phyloP scores from a whole-genome alignment of 2,113 vertebrate species.

The Passerina amoena region DNA sequence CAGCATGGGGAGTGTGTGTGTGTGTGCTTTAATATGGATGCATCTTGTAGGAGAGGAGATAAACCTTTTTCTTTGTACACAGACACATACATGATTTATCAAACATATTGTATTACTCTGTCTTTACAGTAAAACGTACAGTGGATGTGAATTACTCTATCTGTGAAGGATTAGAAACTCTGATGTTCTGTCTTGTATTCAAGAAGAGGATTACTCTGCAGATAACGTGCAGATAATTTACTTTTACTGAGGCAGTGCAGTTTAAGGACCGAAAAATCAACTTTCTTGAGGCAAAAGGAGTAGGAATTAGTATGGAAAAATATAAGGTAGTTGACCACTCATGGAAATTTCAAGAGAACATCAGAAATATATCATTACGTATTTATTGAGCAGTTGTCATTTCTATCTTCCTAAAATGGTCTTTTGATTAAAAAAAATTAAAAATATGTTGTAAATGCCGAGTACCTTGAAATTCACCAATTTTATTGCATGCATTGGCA shows the following conservation, averaged over 20 bases:
- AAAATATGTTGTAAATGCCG: slow-evolving; percentile 11
- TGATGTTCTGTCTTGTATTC: slow-evolving; percentile 29
- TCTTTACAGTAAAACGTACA: neutral
- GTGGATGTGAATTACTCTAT: neutral
- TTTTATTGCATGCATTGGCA: slow-evolving; percentile 45
- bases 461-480: slow-evolving; percentile 64
- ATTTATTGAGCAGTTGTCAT: slow-evolving; percentile 21
- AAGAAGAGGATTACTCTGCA: slow-evolving; percentile 14
- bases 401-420: neutral
- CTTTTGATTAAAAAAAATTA: neutral
- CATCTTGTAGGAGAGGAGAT: slow-evolving; percentile 28
- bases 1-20: neutral
- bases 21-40: neutral
- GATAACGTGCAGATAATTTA: slow-evolving; percentile 8
- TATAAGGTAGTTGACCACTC: neutral
- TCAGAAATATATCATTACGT: neutral
- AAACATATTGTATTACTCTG: neutral
- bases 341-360: neutral
- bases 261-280: slow-evolving; percentile 36
- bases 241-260: neutral
- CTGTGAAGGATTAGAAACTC: slow-evolving; percentile 41
- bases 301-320: neutral
- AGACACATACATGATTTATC: neutral
- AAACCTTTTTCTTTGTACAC: neutral
- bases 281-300: slow-evolving; percentile 1